Evolutionary conservation across 2,113 vertebrate genomes (phyloP).

Genomic region (Xiphorhynchus elegans): DNA sequence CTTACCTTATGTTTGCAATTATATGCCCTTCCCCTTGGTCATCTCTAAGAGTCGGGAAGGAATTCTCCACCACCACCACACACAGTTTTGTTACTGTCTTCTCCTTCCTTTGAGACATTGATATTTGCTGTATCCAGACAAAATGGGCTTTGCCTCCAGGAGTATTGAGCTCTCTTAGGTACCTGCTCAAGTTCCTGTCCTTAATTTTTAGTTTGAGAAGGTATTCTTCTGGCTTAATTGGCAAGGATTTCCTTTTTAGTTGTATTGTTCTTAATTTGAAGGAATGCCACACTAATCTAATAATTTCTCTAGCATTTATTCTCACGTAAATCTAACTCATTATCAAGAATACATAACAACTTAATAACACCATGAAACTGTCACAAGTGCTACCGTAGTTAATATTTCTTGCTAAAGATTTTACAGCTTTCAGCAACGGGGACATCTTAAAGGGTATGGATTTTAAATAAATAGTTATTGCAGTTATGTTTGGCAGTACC

Average conservation of each 20-base stretch:
- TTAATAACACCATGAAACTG: not conserved
- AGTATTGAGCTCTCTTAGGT: not conserved
- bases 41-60: not conserved
- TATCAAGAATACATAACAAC: not conserved
- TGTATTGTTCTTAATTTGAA: not conserved
- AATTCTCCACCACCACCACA: not conserved
- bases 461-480: not conserved
- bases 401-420: not conserved
- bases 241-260: not conserved
- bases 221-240: not conserved
- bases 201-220: not conserved
- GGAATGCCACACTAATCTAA: not conserved
- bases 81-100: not conserved
- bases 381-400: not conserved
- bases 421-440: not conserved
- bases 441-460: not conserved
- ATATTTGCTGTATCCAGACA: not conserved
- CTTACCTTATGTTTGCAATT: not conserved
- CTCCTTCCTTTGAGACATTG: not conserved
- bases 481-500: not conserved
- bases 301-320: not conserved
- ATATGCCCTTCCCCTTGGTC: not conserved
- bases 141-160: not conserved
- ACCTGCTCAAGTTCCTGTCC: not conserved
- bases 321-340: not conserved